Evolutionary conservation across 2,113 vertebrate genomes (phyloP).

Genomic region (Alligator mississippiensis): DNA sequence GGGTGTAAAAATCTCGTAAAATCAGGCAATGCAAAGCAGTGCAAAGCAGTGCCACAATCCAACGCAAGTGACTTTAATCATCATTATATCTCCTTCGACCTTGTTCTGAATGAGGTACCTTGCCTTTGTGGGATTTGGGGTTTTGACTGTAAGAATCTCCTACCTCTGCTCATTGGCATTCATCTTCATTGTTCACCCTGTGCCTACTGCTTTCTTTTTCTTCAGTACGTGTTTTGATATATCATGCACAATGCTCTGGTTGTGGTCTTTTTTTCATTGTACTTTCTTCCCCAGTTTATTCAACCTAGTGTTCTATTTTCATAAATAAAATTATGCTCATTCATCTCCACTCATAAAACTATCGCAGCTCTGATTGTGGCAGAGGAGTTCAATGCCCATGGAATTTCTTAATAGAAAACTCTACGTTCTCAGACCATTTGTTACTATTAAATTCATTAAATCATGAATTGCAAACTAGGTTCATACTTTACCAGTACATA

Average conservation of each 20-base stretch:
- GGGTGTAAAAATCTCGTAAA: neutral
- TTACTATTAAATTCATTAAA: conserved; percentile 59
- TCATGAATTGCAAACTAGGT: conserved; percentile 55
- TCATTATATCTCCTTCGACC: neutral
- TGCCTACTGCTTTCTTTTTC: neutral
- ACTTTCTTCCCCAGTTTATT: neutral
- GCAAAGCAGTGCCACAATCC: neutral
- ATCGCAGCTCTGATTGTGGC: conserved; percentile 22
- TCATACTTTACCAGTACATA: conserved; percentile 22
- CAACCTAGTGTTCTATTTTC: neutral
- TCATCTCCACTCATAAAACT: conserved; percentile 39
- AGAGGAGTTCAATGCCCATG: neutral
- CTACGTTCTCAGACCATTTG: conserved; percentile 32
- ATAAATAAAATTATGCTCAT: conserved; percentile 22
- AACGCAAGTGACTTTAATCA: neutral
- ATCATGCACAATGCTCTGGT: neutral
- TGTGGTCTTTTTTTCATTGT: neutral
- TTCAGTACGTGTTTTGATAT: neutral
- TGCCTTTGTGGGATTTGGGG: neutral
- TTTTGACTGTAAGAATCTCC: neutral
- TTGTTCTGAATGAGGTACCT: neutral
- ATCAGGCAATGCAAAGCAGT: neutral
- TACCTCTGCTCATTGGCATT: neutral
- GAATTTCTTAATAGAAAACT: conserved; percentile 48
- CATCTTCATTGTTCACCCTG: neutral